A percentile compares a stretch with the other conserved stretches of the same genome.
These are phyloP conservation scores for Arctocebus calabarensis DNA, from an alignment of 2,797 vertebrate species.

Conservation along the genomic window DNA sequence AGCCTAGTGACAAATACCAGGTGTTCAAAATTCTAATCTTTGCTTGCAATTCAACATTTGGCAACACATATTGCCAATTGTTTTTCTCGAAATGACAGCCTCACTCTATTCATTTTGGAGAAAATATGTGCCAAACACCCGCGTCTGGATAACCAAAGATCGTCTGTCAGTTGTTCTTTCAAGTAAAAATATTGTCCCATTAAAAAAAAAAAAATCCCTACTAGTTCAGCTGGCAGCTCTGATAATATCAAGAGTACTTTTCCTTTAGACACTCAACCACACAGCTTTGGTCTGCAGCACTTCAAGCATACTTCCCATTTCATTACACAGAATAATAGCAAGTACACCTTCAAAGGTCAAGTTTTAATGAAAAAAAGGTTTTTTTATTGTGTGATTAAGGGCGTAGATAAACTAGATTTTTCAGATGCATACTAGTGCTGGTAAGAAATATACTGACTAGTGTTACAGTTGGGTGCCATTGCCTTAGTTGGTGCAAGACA, in stretches of 20 bases:
- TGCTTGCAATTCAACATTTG: neutral
- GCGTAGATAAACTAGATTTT: neutral
- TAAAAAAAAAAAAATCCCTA: neutral
- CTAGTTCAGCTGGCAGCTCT: neutral
- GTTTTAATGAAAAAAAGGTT: neutral
- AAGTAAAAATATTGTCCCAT: constrained; percentile 6
- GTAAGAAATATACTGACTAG: neutral
- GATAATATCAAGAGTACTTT: neutral
- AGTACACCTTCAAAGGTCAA: neutral
- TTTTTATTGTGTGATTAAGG: neutral
- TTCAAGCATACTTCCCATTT: neutral
- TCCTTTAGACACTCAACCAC: neutral
- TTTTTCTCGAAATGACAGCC: neutral
- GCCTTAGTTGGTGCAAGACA: neutral
- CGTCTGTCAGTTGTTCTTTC: neutral
- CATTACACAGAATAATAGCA: constrained; percentile 1
- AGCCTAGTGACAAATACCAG: neutral
- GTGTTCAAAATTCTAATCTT: constrained; percentile 7
- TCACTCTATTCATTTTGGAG: neutral
- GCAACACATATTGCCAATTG: neutral
- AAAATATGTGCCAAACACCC: neutral
- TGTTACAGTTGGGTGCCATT: neutral
- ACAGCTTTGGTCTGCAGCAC: neutral
- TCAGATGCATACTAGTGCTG: neutral
- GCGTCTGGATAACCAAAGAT: neutral